Evolutionary conservation across 2,113 vertebrate genomes (phyloP).

Genomic region (Struthidea cinerea): DNA sequence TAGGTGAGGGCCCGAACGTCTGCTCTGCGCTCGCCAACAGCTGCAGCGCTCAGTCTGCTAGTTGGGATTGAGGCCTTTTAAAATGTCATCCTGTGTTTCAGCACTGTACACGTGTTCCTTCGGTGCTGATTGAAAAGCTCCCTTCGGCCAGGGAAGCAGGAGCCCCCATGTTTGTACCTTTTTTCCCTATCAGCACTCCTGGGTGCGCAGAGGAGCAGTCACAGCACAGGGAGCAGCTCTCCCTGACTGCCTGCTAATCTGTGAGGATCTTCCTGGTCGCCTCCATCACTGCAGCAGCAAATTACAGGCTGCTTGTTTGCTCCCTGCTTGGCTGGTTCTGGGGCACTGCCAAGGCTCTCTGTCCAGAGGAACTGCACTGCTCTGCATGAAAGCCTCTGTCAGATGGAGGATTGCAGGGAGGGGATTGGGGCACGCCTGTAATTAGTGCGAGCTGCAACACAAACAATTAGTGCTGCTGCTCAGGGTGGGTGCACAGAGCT

Average conservation of each 20-base stretch:
- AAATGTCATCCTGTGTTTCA: not conserved
- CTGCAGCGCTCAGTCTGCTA: not conserved
- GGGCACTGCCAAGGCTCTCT: not conserved
- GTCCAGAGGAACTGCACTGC: not conserved
- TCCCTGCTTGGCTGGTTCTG: not conserved
- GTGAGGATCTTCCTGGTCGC: not conserved
- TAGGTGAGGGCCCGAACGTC: not conserved
- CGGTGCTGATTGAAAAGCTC: not conserved
- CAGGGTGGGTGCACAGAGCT: rapidly evolving
- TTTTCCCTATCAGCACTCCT: not conserved
- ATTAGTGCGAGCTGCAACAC: not conserved
- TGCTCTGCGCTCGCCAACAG: not conserved
- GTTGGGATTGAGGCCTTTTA: not conserved
- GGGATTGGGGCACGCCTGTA: not conserved
- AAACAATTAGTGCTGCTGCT: not conserved
- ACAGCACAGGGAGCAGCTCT: not conserved
- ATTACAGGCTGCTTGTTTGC: not conserved
- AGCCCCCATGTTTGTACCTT: not conserved
- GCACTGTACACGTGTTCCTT: not conserved
- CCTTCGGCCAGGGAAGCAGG: not conserved
- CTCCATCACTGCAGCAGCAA: not conserved
- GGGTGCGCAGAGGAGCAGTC: not conserved
- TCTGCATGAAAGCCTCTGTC: not conserved
- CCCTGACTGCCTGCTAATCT: not conserved
- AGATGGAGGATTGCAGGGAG: not conserved